Evolutionary conservation across 2,113 vertebrate species (phyloP), one percentile per base, ranked within the genome.

Genomic region (Nothocercus julius): DNA sequence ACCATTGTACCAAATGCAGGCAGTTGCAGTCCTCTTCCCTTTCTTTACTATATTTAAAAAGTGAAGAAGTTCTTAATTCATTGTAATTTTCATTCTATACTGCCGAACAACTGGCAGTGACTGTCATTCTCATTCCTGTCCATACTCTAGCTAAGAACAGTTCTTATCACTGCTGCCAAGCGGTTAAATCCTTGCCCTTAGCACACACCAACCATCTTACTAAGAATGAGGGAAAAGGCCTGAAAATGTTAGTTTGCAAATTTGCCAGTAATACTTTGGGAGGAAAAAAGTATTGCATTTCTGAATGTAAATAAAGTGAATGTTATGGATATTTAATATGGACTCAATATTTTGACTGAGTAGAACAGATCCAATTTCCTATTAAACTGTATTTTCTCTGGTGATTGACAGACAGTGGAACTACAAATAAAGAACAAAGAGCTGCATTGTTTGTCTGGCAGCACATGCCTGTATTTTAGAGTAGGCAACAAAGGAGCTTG

Each of bases 391-490:
- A 93, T 94, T 91, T 95, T 89, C 85, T 28, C 92, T 95, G 62
- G 38, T 85, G 87, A 85, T 85, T 95, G 79, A 82, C 85, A 95
- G 90, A 94, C 67, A 89, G 82, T 93, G 32, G 62, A 89, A 89
- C 54, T 92, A 79, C 79, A 89, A 92, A 82, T 85, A 62, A 95
- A 79, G 75, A 92, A 96, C 89, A 94, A 79, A 94, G 90, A 93
- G 67, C 76, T 90, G 73, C 54, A 77, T 91, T 97, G 85, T 97
- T 85, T 87, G 82, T 27, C 78, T 58, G 69, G 83, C 68, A 84
- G 28, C 67, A 89, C 80, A 85, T 83, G 83, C 86, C 76, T 78
- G 83, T 95, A 85, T 95, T 96, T 96, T 87, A 96, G 67, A 93
- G 93, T 62, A 74, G 66, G 92, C 92, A 96, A 86, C 81, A 93